Base-by-base conservation (phyloP, 2,113 vertebrate genomes). In the Heteronetta atricapilla region DNA sequence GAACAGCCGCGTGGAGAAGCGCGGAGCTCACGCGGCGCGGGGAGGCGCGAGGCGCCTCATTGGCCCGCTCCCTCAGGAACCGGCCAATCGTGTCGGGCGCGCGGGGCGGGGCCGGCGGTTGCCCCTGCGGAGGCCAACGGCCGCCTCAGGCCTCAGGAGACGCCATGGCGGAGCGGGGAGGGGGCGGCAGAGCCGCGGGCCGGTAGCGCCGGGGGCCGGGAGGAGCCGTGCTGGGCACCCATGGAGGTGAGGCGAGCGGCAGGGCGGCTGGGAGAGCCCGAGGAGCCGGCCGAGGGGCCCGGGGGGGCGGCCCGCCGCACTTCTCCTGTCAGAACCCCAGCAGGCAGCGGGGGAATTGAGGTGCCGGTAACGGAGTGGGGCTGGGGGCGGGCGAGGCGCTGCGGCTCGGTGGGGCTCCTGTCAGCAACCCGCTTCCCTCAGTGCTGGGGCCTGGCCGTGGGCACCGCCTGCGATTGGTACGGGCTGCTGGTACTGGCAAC, bases 201-300 rank as follows among this genome's bases (percentile, higher is more conserved):
- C 5, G 13, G 29, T 74, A 48, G 33, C 9, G 46, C 46, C 20
- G 46, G 20, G 46, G 46, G 46, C 46, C 20, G 46, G 10, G 5
- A 2, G 31, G 36, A 6, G 44, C 42, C 5, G 69, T 7, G 16
- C 33, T n/a, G 38, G 69, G 76, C 11, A 23, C 40, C 26, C 56
- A 90, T 92, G 95, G 95, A 95, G 92, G 94, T 92, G 91, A 94
- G 93, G 46, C 46, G 46, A 48, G 20, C 46, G 20, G 46, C 46
- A 48, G 44, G 79, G 3, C 9, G 23, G 8, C 5, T 1, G 11
- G 42, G 29, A 2, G 40, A 11, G 42, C 52, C 52, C 33, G 28
- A 38, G 52, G 70, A 22, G 13, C 18, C 36, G 7, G 36, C 36
- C 6, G 26, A 26, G 29, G 29, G 7, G 38, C 21, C 11, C 38